Evolutionary conservation across 2,797 vertebrate genomes (phyloP).

Genomic region (Rhodeus uyekii): DNA sequence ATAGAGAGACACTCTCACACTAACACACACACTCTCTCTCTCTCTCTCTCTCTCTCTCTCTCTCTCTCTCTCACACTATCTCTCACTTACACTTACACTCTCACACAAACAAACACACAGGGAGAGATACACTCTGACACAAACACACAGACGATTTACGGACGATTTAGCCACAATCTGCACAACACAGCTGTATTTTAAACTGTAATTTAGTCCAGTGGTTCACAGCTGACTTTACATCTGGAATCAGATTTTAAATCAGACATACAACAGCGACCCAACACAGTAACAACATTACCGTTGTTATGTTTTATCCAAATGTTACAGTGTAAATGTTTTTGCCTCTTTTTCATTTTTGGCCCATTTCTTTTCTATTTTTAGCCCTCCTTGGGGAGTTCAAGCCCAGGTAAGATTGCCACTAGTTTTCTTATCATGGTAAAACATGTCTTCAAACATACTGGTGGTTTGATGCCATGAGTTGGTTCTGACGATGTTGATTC

Average conservation of each 20-base stretch:
- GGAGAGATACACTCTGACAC: too few relatives aligned
- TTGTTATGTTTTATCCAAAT: constrained; percentile 41
- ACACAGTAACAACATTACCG: neutral
- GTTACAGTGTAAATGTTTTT: constrained; percentile 1
- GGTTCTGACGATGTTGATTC: constrained; percentile 85
- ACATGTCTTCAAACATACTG: neutral
- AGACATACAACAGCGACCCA: neutral
- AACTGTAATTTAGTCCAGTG: neutral
- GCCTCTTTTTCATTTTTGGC: neutral
- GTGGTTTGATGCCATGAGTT: constrained; percentile 61
- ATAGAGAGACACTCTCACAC: too few relatives aligned
- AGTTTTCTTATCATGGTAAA: neutral
- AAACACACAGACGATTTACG: too few relatives aligned
- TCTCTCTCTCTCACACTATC: too few relatives aligned
- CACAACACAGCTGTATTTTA: neutral
- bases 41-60: too few relatives aligned
- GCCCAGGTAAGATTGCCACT: constrained; percentile 85
- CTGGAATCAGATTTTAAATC: neutral
- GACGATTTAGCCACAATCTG: neutral
- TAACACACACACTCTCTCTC: too few relatives aligned
- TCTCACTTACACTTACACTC: too few relatives aligned
- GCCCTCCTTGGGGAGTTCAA: constrained; percentile 96
- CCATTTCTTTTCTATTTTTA: constrained; percentile 53
- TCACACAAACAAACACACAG: too few relatives aligned
- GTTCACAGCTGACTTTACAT: neutral